phyloP scores from a whole-genome alignment of 30 jellyfish, hydroid and myxozoan genomes.

The Catostylus mosaicus region DNA sequence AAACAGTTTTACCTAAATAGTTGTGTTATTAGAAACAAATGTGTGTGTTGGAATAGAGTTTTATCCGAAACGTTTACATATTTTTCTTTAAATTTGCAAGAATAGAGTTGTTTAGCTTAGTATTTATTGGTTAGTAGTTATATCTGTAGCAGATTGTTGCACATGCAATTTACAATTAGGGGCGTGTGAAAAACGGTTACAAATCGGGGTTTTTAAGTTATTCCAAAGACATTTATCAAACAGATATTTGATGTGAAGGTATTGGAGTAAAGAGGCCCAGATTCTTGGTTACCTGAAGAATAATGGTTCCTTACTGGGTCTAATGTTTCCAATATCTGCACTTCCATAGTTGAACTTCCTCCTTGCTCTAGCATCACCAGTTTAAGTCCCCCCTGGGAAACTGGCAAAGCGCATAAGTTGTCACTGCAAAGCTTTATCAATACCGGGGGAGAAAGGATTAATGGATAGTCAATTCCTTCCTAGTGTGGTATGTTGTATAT shows the following conservation, averaged over 20 bases:
- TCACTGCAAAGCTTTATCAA: too few relatives aligned
- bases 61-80: too few relatives aligned
- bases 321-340: background rate
- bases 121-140: too few relatives aligned
- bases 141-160: too few relatives aligned
- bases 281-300: background rate
- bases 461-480: background rate
- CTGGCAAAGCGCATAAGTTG: background rate
- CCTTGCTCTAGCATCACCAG: background rate
- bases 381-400: background rate
- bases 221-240: background rate
- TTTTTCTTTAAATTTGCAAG: too few relatives aligned
- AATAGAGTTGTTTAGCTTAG: too few relatives aligned
- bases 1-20: too few relatives aligned
- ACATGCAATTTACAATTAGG: too few relatives aligned
- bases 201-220: background rate
- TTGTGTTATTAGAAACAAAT: too few relatives aligned
- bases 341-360: background rate
- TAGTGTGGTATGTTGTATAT: too few relatives aligned
- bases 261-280: background rate
- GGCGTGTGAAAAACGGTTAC: too few relatives aligned
- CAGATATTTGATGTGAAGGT: background rate
- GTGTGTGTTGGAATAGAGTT: too few relatives aligned
- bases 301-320: background rate
- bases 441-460: background rate